Conservation (phyloP, 2,888 invertebrate genomes). For the Macaria notata region DNA sequence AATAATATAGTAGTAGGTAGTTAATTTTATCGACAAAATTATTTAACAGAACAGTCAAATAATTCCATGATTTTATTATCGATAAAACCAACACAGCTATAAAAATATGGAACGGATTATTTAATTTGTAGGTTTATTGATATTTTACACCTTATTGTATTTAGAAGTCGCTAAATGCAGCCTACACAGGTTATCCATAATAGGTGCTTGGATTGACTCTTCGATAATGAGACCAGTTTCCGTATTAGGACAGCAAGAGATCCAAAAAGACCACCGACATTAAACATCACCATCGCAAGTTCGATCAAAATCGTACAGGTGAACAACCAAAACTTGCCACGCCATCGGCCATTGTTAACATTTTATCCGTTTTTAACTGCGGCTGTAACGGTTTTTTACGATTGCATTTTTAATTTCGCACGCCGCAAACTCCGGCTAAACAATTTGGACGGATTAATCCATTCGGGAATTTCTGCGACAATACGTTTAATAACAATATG, state of each 20-base stretch:
- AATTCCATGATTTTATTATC: no score
- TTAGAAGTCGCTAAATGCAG: constrained; percentile 45
- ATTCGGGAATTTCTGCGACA: constrained; percentile 46
- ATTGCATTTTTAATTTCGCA: constrained; percentile 33
- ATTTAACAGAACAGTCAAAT: no score
- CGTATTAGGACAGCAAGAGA: constrained; percentile 51
- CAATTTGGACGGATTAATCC: constrained; percentile 29
- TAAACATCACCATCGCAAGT: constrained; percentile 21
- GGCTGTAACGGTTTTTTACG: constrained; percentile 30
- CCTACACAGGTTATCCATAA: constrained; percentile 62
- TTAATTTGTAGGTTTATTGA: constrained; percentile 14
- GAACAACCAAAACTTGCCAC: constrained; percentile 18
- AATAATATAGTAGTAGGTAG: no score
- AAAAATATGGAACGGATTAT: constrained; percentile 6
- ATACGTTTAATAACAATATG: constrained; percentile 56
- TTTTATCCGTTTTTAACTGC: constrained; percentile 27
- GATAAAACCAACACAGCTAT: neutral
- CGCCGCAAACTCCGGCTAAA: constrained; percentile 18
- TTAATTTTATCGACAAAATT: no score
- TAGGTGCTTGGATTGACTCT: constrained; percentile 52
- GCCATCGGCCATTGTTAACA: constrained; percentile 26
- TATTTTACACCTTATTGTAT: constrained; percentile 26
- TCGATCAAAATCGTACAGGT: constrained; percentile 22
- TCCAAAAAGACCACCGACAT: constrained; percentile 36
- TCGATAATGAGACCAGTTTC: constrained; percentile 60